Percentiles rank a stretch among this genome's conserved stretches.
Evolutionary conservation across 2,797 vertebrate genomes (phyloP).

Genomic region (Dryobates pubescens): DNA sequence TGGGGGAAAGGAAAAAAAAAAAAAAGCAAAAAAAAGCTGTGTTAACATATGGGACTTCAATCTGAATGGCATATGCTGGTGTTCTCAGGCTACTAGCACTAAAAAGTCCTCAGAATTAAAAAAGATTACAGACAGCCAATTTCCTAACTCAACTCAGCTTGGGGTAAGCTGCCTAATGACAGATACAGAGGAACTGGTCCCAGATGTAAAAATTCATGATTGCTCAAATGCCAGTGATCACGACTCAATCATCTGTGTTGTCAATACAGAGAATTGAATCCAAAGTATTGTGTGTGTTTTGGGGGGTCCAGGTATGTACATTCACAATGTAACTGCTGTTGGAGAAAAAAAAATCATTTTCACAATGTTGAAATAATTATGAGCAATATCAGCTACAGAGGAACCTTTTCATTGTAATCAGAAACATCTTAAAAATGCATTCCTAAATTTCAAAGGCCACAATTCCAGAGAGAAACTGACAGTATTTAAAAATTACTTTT

Average conservation of each 20-base stretch:
- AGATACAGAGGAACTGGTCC: slow-evolving; percentile 42
- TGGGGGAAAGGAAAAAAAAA: slow-evolving; percentile 3
- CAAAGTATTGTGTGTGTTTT: background rate
- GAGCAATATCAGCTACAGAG: slow-evolving; percentile 44
- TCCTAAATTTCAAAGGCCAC: slow-evolving; percentile 50
- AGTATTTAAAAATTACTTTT: slow-evolving; percentile 18
- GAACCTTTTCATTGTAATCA: background rate
- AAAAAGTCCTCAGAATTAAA: slow-evolving; percentile 58
- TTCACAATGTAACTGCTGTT: background rate
- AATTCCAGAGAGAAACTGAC: slow-evolving; percentile 16
- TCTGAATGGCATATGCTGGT: slow-evolving; percentile 71
- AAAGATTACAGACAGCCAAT: slow-evolving; percentile 40
- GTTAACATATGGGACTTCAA: slow-evolving; percentile 71
- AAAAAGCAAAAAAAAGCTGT: slow-evolving; percentile 50
- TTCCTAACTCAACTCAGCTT: slow-evolving; percentile 46
- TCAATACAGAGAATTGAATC: background rate
- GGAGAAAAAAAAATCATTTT: background rate
- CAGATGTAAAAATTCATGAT: slow-evolving; percentile 41
- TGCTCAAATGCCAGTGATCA: background rate
- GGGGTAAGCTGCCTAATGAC: slow-evolving; percentile 29
- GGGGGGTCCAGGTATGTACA: background rate
- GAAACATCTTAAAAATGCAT: slow-evolving; percentile 10
- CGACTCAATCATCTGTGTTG: slow-evolving; percentile 4
- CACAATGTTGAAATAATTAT: slow-evolving; percentile 15
- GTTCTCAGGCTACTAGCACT: slow-evolving; percentile 63